Evolutionary conservation across 1,140 invertebrate genomes (phyloP).

Genomic region (Cryptotermes secundus): DNA sequence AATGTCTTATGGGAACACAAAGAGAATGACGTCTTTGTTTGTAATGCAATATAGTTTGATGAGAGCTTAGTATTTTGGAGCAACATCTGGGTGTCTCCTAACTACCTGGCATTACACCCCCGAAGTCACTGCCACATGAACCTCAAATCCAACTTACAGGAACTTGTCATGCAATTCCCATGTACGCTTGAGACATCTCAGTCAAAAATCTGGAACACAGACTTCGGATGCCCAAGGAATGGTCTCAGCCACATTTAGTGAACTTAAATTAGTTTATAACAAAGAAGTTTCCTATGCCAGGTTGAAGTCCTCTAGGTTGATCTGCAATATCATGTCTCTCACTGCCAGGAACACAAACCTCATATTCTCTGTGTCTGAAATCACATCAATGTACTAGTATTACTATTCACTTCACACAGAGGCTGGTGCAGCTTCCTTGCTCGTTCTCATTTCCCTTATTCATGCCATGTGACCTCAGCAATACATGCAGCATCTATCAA

Average conservation of each 20-base stretch:
- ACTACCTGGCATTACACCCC: no score
- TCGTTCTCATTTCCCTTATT: no score
- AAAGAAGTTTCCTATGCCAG: slow-evolving; percentile 74
- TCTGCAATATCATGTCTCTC: slow-evolving; percentile 98
- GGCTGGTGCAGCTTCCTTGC: no score
- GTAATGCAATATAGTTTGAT: no score
- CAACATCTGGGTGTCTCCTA: no score
- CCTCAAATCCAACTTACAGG: no score
- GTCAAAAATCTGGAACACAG: not conserved
- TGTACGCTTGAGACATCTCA: not conserved
- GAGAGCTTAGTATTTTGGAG: no score
- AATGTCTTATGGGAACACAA: no score
- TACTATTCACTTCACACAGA: not conserved
- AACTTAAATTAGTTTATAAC: not conserved
- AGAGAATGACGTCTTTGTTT: no score
- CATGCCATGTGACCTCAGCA: no score
- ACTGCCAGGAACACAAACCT: slow-evolving; percentile 99
- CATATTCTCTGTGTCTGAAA: slow-evolving; percentile 98
- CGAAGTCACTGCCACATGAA: no score
- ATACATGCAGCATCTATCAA: no score
- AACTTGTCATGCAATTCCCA: not conserved
- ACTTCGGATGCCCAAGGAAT: not conserved
- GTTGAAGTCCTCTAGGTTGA: slow-evolving; percentile 99
- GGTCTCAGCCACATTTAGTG: not conserved
- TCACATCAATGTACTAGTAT: slow-evolving; percentile 35